These are phyloP conservation scores for chimpanzee (Pan troglodytes) DNA, from an alignment of 2,113 vertebrate species.

Conservation along the genomic window DNA sequence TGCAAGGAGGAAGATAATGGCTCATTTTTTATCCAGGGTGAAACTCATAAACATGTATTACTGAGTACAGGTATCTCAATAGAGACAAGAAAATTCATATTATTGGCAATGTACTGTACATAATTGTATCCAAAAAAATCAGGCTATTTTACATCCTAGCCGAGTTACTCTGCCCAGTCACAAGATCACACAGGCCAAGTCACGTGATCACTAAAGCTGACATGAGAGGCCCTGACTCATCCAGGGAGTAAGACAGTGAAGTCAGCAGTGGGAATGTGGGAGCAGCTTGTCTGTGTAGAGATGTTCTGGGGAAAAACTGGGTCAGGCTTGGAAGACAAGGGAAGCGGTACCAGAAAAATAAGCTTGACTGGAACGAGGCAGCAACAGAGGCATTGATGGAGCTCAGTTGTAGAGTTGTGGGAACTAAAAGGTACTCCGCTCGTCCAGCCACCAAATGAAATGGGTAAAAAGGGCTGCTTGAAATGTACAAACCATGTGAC, in stretches of 20 bases:
- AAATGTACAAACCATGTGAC: too few relatives aligned
- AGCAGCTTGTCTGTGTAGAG: background rate
- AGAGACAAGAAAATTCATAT: background rate
- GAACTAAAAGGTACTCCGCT: background rate
- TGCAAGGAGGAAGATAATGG: background rate
- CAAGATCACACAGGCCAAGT: background rate
- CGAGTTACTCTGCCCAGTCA: background rate
- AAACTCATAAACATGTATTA: background rate
- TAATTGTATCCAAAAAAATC: background rate
- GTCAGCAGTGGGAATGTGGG: background rate
- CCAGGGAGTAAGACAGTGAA: background rate
- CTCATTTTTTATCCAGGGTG: background rate
- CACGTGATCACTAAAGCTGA: fast-evolving
- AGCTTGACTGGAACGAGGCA: background rate
- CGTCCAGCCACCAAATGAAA: too few relatives aligned
- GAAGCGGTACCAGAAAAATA: background rate
- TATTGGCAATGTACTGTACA: background rate
- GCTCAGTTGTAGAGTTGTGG: background rate
- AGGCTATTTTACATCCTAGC: background rate
- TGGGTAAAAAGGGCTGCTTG: background rate
- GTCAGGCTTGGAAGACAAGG: background rate
- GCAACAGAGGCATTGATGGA: fast-evolving
- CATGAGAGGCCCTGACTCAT: too few relatives aligned
- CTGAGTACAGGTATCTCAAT: background rate
- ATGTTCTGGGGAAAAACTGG: background rate